A percentile compares a stretch with the other conserved stretches of the same genome.
Evolutionary conservation across 1,140 invertebrate genomes (phyloP).

Genomic region (Dinoponera quadriceps): DNA sequence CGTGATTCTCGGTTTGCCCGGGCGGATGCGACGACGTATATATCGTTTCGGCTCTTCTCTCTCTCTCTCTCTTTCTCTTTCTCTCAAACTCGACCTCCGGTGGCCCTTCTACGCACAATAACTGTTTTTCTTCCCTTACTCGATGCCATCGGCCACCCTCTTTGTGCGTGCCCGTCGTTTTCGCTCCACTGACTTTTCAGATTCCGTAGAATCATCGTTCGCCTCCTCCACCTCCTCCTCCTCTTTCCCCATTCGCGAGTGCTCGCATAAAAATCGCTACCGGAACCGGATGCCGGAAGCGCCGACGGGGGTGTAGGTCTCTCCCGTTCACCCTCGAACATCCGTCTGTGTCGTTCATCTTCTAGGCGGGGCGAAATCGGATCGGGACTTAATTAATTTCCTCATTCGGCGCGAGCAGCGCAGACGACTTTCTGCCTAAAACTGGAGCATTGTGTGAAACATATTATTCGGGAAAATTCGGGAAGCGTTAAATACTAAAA

Average conservation of each 20-base stretch:
- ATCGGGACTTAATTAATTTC: slow-evolving; percentile 51
- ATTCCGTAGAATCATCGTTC: slow-evolving; percentile 80
- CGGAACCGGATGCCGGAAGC: slow-evolving; percentile 81
- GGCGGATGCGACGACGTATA: slow-evolving; percentile 76
- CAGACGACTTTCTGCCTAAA: background rate
- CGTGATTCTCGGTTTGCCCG: slow-evolving; percentile 79
- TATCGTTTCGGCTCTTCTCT: slow-evolving; percentile 61
- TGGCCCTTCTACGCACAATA: slow-evolving; percentile 57
- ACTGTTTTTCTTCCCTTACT: slow-evolving; percentile 64
- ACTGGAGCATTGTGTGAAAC: background rate
- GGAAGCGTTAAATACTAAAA: no score
- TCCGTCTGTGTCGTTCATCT: slow-evolving; percentile 23
- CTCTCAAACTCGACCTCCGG: background rate
- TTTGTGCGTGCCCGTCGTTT: slow-evolving; percentile 64
- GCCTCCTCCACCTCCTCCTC: background rate
- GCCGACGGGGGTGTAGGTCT: slow-evolving; percentile 58
- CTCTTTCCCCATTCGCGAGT: slow-evolving; percentile 36
- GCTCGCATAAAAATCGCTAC: slow-evolving; percentile 78
- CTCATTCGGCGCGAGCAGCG: background rate
- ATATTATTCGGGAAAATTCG: background rate
- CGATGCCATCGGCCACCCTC: slow-evolving; percentile 47
- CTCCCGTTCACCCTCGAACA: slow-evolving; percentile 39
- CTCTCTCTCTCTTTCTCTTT: slow-evolving; percentile 33
- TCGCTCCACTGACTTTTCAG: slow-evolving; percentile 81
- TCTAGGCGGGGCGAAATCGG: slow-evolving; percentile 20